Evolutionary conservation across 2,888 invertebrate genomes (phyloP), one percentile per base, ranked within the genome.

Genomic region (Andrena camellia): DNA sequence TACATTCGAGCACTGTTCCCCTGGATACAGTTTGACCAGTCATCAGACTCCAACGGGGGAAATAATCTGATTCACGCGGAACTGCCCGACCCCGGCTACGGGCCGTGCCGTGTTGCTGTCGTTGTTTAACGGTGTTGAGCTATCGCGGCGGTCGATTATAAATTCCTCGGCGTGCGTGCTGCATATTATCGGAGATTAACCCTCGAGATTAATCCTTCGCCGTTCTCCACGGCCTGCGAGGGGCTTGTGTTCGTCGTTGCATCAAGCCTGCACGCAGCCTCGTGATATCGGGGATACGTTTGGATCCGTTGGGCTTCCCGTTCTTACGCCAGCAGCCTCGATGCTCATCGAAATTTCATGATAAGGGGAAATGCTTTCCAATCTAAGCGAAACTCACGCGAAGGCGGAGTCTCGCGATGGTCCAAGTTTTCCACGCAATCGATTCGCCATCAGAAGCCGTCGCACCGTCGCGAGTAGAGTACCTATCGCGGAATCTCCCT

Each of bases 21-120:
- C 42, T 26, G 66, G 64, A 54, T 42, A 75, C 31, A 62, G 70
- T 77, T 80, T 26, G 62, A 67, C 70, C 62, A 48, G 77, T 67
- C 80, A 29, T 80, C 79, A 77, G 77, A 77, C 70, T 59, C 77
- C 20, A 60, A 33, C n/a, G 50, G 59, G 42, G 60, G 62, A 77
- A 57, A 66, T 77, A 79, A 79, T 77, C 54, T 52, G 70, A 79
- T 80, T 77, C 70, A 50, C 54, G 62, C 62, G 29, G 68, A 23
- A 63, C 59, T 31, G n/a, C 31, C 31, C 48, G 10, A 26, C 35
- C 31, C 17, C 0, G 42, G 42, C 42, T 42, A 42, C 42, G 42
- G 42, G 42, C 42, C 13, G 42, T 4, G 42, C 42, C n/a, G n/a
- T 42, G 26, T 48, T 31, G 17, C 13, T 17, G 10, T 26, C 74